Evolutionary conservation across 2,888 invertebrate species (phyloP), one percentile per base, ranked within the genome.

Genomic region (Erebia epiphron): DNA sequence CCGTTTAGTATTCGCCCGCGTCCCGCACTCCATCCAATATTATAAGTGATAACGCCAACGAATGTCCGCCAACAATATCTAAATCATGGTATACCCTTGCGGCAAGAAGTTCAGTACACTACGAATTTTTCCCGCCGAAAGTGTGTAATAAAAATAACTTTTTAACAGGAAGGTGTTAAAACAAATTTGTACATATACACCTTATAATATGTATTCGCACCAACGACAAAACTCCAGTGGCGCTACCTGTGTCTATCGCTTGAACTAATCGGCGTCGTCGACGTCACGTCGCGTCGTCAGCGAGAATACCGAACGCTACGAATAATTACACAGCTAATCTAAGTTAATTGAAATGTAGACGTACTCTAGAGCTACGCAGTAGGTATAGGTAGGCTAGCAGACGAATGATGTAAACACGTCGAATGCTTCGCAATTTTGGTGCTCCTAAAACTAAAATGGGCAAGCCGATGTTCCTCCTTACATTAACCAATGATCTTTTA

Each of bases 41-140:
- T 80, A 72, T 78, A 83, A 80, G 83, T 82, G 79, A 74, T 70
- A 79, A 86, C 86, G 87, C 91, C 89, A 90, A 89, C 87, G 83
- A 83, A 83, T 82, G 77, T 84, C 82, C 84, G 86, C 89, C 90
- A 89, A 92, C 88, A 87, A 87, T 87, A 85, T 84, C 84, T 86
- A 87, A 81, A 86, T 85, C 82, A 82, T 89, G 91, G 92, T 90
- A 89, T 91, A 90, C 92, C 92, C 92, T 87, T 91, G 90, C 88
- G 88, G 90, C 92, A 91, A 91, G 90, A 91, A 90, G 83, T 81
- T 84, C 75, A 76, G 75, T 86, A 83, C 80, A 83, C 82, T 83
- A 86, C 77, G 35, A 81, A 84, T 83, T 77, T 88, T 90, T 90
- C 83, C 86, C 83, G 87, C 90, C 91, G 86, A 89, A 92, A 91